Conservation (phyloP, 1,140 invertebrate species). For the Anoplolepis gracilipes region DNA sequence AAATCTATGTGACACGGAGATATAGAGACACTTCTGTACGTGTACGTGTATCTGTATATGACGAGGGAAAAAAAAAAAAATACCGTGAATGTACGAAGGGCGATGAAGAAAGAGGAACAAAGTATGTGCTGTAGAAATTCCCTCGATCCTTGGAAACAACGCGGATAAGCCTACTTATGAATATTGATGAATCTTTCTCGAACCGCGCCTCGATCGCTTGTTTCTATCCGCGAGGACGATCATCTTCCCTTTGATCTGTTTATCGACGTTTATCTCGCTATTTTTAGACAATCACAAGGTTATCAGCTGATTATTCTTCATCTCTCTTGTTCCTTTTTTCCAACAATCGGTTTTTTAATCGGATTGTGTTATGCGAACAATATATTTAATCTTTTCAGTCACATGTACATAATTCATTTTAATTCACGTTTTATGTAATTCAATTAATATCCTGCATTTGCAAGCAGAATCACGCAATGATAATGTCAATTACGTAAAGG, state of each 20-base stretch:
- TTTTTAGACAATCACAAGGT: background rate
- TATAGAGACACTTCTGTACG: background rate
- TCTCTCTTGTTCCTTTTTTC: background rate
- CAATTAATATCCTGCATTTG: background rate
- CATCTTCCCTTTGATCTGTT: background rate
- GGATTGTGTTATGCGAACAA: no score
- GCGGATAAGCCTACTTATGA: slow-evolving; percentile 82
- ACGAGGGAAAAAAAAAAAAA: background rate
- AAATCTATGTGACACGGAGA: background rate
- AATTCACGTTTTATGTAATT: no score
- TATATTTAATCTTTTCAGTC: no score
- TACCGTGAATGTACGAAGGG: slow-evolving; percentile 12
- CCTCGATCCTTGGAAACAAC: slow-evolving; percentile 81
- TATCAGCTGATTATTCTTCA: background rate
- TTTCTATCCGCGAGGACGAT: slow-evolving; percentile 35
- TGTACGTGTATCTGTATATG: slow-evolving; percentile 4
- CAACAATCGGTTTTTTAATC: no score
- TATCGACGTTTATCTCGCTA: background rate
- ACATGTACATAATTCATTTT: no score
- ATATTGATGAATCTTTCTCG: slow-evolving; percentile 84
- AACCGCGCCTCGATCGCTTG: slow-evolving; percentile 67
- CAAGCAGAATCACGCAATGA: background rate
- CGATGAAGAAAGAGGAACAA: background rate
- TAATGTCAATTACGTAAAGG: background rate
- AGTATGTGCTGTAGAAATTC: slow-evolving; percentile 72